Percentiles rank a stretch among this genome's conserved stretches.
These are phyloP conservation scores for Mylabris sibirica DNA, from an alignment of 2,888 invertebrate species.

Conservation along the genomic window DNA sequence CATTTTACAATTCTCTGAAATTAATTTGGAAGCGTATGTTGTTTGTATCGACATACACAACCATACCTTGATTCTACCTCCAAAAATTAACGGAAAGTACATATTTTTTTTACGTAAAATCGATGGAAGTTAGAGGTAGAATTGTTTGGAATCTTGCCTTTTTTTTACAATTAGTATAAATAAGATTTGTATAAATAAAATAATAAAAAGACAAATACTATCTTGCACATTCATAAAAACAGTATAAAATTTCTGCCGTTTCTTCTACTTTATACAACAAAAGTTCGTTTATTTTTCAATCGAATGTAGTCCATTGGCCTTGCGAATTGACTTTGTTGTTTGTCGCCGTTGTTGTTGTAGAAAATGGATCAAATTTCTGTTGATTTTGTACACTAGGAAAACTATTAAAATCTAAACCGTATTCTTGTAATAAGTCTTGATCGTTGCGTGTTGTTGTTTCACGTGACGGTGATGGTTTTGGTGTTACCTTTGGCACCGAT, in stretches of 20 bases:
- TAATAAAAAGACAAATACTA: conserved; percentile 16
- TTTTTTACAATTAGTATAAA: conserved; percentile 38
- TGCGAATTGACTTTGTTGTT: conserved; percentile 61
- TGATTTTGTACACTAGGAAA: conserved; percentile 55
- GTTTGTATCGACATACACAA: too few relatives aligned
- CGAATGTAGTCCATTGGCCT: conserved; percentile 69
- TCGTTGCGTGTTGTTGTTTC: conserved; percentile 62
- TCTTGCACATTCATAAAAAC: conserved; percentile 32
- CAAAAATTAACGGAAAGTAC: too few relatives aligned
- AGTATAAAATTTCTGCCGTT: conserved; percentile 10
- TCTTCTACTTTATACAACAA: conserved; percentile 12
- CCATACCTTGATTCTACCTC: too few relatives aligned
- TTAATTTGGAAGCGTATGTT: conserved; percentile 8
- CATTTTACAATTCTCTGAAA: conserved; percentile 20
- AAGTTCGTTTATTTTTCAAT: conserved; percentile 53
- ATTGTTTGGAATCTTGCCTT: background rate
- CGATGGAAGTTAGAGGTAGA: background rate
- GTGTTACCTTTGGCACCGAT: conserved; percentile 63
- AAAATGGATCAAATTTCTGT: conserved; percentile 53
- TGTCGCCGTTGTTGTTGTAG: conserved; percentile 30
- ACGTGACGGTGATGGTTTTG: background rate
- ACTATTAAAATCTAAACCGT: conserved; percentile 74
- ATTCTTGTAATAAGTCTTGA: conserved; percentile 75
- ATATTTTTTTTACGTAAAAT: too few relatives aligned
- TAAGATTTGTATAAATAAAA: conserved; percentile 38